Evolutionary conservation across 2,888 invertebrate species (phyloP).

Genomic region (Platycnemis pennipes): DNA sequence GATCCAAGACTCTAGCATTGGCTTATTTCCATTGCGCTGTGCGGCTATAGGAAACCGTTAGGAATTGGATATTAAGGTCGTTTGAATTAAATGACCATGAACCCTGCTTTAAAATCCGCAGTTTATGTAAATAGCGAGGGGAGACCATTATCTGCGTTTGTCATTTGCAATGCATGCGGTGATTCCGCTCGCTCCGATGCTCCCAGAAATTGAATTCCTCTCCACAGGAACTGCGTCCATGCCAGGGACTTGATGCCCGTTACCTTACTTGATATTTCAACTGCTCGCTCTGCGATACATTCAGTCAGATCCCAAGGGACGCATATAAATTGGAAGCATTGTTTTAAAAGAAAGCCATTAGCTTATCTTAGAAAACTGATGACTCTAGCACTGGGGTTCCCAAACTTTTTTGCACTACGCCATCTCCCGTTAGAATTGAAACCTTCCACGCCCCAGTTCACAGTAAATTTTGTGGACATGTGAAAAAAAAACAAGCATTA

Average conservation of each 20-base stretch:
- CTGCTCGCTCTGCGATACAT: too few species aligned
- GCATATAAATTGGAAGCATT: too few species aligned
- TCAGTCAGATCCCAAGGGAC: too few species aligned
- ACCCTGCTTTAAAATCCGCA: not conserved
- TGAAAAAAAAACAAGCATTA: too few species aligned
- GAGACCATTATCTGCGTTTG: slow-evolving; percentile 25
- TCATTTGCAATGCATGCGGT: slow-evolving; percentile 21
- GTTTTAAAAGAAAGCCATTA: too few species aligned
- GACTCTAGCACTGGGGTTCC: too few species aligned
- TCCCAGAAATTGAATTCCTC: not conserved
- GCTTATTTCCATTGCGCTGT: slow-evolving; percentile 57
- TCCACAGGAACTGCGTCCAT: not conserved
- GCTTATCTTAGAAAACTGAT: too few species aligned
- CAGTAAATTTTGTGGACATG: too few species aligned
- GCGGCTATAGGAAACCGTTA: slow-evolving; percentile 58
- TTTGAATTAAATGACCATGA: slow-evolving; percentile 61
- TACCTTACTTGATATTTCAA: not conserved
- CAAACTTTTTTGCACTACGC: too few species aligned
- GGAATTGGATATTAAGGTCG: slow-evolving; percentile 51
- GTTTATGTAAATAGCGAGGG: slow-evolving; percentile 38
- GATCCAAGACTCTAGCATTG: slow-evolving; percentile 32
- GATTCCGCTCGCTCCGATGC: not conserved
- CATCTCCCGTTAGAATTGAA: too few species aligned
- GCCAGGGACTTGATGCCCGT: not conserved
- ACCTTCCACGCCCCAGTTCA: too few species aligned